phyloP scores from a whole-genome alignment of 2,888 invertebrate genomes.

The Zygogramma bicolorata region DNA sequence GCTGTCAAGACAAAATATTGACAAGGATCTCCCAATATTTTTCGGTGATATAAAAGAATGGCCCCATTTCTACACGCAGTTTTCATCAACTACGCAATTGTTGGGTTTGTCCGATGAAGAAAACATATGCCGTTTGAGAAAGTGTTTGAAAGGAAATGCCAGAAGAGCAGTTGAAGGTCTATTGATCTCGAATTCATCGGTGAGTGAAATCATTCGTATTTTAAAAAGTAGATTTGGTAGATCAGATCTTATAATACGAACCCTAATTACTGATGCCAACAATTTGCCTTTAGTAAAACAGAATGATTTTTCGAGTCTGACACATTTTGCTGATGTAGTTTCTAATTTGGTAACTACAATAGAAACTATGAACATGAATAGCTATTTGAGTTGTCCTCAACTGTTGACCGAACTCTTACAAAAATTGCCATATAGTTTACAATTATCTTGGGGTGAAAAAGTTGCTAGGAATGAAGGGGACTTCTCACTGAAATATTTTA shows the following conservation, averaged over 20 bases:
- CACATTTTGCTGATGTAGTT: background rate
- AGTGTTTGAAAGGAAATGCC: background rate
- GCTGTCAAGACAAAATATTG: background rate
- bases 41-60: background rate
- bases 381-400: background rate
- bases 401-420: background rate
- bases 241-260: background rate
- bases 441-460: background rate
- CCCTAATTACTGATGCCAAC: background rate
- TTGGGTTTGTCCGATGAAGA: background rate
- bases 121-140: background rate
- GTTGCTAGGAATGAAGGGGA: background rate
- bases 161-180: background rate
- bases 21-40: slow-evolving; percentile 1
- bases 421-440: background rate
- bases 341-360: background rate
- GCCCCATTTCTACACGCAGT: background rate
- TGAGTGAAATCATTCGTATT: background rate
- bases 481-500: background rate
- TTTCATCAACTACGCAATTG: too few relatives aligned
- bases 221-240: background rate
- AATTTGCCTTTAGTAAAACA: too few relatives aligned
- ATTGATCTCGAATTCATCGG: background rate
- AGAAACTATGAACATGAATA: background rate
- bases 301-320: background rate